Evolutionary conservation across 2,113 vertebrate species (phyloP), one percentile per base, ranked within the genome.

Genomic region (Pangasianodon gigas): DNA sequence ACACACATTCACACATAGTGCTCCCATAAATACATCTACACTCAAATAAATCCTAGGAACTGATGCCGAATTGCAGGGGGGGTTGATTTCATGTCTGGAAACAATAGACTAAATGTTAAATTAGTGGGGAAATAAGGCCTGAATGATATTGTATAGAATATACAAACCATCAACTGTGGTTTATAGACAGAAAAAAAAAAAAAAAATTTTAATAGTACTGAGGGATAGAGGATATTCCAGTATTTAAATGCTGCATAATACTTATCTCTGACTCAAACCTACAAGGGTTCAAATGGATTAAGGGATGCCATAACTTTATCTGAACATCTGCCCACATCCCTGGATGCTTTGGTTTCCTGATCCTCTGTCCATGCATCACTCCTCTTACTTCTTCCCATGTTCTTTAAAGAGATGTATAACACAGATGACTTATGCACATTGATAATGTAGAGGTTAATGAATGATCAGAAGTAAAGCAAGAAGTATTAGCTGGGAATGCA

Each of bases 21-120:
- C 89, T 83, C 74, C 85, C 85, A 81, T 41, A 75, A n/a, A 83
- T 52, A 83, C 85, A 91, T 84, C 58, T 89, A 90, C 92, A 90
- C 89, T 89, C 91, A 91, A 80, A 88, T 62, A 92, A 93, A 94
- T 96, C 95, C 95, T 96, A 96, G 91, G 93, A 95, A 93, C 95
- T 93, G 93, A 95, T 95, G 95, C 94, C 96, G 93, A 95, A 96
- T 96, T 96, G 94, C 93, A 94, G 94, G 92, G 92, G 94, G 94
- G 93, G 94, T 92, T 92, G 94, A 95, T 93, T 95, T 95, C 90
- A 92, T 93, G 89, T 52, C 71, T 91, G 88, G 91, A 91, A 46
- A 90, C 67, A 92, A 90, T 93, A 91, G 94, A 93, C 95, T 94
- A 90, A 82, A 93, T 93, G 95, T 94, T 93, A 85, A 94, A 95